These are phyloP conservation scores for Zaprionus vittiger DNA, from an alignment of 1,140 invertebrate species.

Conservation along the genomic window DNA sequence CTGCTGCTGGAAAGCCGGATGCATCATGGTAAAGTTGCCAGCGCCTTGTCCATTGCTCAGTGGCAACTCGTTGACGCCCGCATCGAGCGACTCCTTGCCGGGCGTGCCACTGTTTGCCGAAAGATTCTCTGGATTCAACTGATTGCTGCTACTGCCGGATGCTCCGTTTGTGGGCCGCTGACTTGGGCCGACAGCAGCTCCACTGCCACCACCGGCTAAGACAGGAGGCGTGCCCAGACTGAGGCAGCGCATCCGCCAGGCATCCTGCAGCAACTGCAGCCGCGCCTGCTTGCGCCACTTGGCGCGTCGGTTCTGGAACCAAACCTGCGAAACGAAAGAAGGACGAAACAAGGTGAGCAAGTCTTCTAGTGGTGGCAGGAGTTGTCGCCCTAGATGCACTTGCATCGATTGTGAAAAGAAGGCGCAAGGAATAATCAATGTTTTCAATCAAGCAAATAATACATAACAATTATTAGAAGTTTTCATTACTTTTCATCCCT, in stretches of 20 bases:
- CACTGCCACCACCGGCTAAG: slow-evolving; percentile 78
- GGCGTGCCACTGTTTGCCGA: slow-evolving; percentile 26
- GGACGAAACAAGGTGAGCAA: neutral
- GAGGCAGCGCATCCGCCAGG: slow-evolving; percentile 94
- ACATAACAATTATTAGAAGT: no score
- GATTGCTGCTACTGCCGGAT: slow-evolving; percentile 32
- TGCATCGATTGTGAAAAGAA: no score
- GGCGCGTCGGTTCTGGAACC: slow-evolving; percentile 95
- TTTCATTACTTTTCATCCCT: no score
- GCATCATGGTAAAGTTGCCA: slow-evolving; percentile 82
- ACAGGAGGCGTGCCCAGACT: slow-evolving; percentile 88
- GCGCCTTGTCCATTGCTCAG: slow-evolving; percentile 30
- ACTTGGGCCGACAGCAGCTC: slow-evolving; percentile 4
- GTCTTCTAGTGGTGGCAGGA: neutral
- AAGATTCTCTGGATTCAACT: slow-evolving; percentile 68
- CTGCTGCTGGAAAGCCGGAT: slow-evolving; percentile 79
- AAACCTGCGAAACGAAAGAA: slow-evolving; percentile 87
- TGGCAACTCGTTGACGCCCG: slow-evolving; percentile 32
- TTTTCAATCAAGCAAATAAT: no score
- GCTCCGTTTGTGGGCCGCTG: slow-evolving; percentile 33
- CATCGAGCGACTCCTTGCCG: slow-evolving; percentile 55
- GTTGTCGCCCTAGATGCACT: neutral
- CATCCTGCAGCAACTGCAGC: slow-evolving; percentile 93
- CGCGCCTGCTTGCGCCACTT: slow-evolving; percentile 95
- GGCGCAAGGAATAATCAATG: no score